Evolutionary conservation across 2,113 vertebrate genomes (phyloP).

Genomic region (Megaleporinus macrocephalus): DNA sequence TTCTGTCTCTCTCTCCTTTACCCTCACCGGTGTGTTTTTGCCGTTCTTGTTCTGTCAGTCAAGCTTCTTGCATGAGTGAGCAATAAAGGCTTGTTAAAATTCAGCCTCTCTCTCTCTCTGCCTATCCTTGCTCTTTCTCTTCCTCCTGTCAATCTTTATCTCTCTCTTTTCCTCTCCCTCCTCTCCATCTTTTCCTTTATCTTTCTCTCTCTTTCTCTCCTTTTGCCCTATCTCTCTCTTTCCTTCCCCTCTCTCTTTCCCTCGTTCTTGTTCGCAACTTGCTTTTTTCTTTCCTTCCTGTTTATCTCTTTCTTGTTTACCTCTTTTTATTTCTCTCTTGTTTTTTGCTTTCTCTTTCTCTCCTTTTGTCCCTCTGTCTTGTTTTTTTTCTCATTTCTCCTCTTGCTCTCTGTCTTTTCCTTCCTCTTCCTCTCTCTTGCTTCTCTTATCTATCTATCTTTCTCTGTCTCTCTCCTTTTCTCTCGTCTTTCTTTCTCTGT

Average conservation of each 20-base stretch:
- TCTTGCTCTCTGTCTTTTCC: background rate
- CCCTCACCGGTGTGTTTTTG: background rate
- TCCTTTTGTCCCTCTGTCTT: background rate
- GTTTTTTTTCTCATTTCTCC: background rate
- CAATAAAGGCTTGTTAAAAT: constrained; percentile 17
- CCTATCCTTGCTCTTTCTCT: background rate
- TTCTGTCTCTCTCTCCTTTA: background rate
- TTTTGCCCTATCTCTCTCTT: background rate
- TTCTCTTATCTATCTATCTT: too few relatives aligned
- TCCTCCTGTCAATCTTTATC: background rate
- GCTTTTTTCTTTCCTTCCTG: too few relatives aligned
- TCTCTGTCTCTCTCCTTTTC: too few relatives aligned
- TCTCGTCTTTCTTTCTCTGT: too few relatives aligned
- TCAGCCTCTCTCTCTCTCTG: background rate
- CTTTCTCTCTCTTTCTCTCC: background rate
- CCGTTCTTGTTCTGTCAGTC: background rate
- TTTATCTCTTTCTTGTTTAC: too few relatives aligned
- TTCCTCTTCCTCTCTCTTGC: too few relatives aligned
- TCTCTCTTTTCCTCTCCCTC: background rate
- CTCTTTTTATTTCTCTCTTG: too few relatives aligned
- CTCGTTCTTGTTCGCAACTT: too few relatives aligned
- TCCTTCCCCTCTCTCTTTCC: background rate
- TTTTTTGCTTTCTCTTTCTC: background rate
- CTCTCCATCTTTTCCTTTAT: background rate
- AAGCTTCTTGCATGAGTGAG: constrained; percentile 26